phyloP scores from a whole-genome alignment of 2,888 invertebrate species.

The Drosophila sordidula region DNA sequence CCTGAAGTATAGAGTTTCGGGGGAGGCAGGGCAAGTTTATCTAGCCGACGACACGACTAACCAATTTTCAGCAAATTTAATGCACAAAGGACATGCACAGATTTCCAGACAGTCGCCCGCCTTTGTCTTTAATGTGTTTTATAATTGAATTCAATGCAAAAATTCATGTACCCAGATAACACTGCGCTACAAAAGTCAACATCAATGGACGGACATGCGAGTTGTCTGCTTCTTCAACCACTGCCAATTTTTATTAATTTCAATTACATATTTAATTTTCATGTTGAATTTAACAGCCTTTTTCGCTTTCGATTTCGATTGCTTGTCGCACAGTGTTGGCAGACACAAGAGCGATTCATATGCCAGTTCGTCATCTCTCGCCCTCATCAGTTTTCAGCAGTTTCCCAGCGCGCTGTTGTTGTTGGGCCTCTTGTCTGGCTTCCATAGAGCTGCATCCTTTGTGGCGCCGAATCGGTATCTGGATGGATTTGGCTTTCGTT shows the following conservation, averaged over 20 bases:
- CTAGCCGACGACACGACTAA: slow-evolving; percentile 75
- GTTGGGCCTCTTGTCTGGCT: slow-evolving; percentile 32
- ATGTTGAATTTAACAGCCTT: neutral
- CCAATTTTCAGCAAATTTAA: slow-evolving; percentile 82
- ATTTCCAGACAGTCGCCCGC: slow-evolving; percentile 54
- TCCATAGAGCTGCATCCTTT: slow-evolving; percentile 51
- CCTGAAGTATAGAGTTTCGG: slow-evolving; percentile 43
- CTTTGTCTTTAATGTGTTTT: slow-evolving; percentile 62
- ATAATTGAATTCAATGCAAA: slow-evolving; percentile 78
- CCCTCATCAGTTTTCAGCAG: slow-evolving; percentile 30
- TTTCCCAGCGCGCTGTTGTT: slow-evolving; percentile 17
- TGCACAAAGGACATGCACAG: slow-evolving; percentile 66
- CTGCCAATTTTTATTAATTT: too few species aligned
- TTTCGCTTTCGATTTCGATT: neutral
- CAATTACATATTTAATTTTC: too few species aligned
- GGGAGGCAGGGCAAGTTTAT: slow-evolving; percentile 62
- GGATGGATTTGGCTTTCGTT: slow-evolving; percentile 60
- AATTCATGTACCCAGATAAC: slow-evolving; percentile 51
- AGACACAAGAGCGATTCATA: slow-evolving; percentile 53
- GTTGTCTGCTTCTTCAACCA: too few species aligned
- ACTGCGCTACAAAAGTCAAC: slow-evolving; percentile 35
- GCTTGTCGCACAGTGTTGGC: slow-evolving; percentile 31
- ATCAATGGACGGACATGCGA: too few species aligned
- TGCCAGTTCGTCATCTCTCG: slow-evolving; percentile 62
- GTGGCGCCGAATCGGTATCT: slow-evolving; percentile 59